phyloP scores from a whole-genome alignment of 2,797 vertebrate genomes.

The Myripristis murdjan region DNA sequence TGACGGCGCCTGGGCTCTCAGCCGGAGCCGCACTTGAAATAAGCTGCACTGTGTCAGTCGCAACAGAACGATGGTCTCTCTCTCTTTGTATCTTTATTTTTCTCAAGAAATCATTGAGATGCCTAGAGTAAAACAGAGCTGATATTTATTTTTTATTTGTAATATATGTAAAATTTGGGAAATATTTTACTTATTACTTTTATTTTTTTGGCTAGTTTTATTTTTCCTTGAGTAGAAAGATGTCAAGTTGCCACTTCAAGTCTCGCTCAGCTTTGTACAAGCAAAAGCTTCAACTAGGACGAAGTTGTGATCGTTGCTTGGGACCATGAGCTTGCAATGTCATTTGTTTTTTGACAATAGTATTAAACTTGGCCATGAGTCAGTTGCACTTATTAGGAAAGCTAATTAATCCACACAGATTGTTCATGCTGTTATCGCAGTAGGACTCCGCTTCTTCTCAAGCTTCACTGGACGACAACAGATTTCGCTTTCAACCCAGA shows the following conservation, averaged over 20 bases:
- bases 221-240: constrained; percentile 60
- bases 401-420: constrained; percentile 16
- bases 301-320: constrained; percentile 46
- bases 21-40: constrained; percentile 24
- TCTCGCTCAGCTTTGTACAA: constrained; percentile 63
- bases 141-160: constrained; percentile 86
- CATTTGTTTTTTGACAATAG: constrained; percentile 47
- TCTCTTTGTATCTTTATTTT: constrained; percentile 73
- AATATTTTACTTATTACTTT: constrained; percentile 69
- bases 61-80: constrained; percentile 30
- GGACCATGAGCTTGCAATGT: constrained; percentile 72
- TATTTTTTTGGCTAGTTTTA: constrained; percentile 72
- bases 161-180: constrained; percentile 80
- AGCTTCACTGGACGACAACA: constrained; percentile 22
- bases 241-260: constrained; percentile 79
- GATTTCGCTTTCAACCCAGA: constrained; percentile 12
- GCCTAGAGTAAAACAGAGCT: constrained; percentile 70
- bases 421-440: neutral
- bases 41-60: constrained; percentile 52
- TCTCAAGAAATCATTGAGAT: constrained; percentile 60
- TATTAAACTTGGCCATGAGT: constrained; percentile 53
- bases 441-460: constrained; percentile 12
- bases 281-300: constrained; percentile 41
- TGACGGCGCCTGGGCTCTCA: constrained; percentile 82
- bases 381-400: constrained; percentile 56